Conservation (phyloP, 2,888 invertebrate species). For the Synergus gifuensis region DNA sequence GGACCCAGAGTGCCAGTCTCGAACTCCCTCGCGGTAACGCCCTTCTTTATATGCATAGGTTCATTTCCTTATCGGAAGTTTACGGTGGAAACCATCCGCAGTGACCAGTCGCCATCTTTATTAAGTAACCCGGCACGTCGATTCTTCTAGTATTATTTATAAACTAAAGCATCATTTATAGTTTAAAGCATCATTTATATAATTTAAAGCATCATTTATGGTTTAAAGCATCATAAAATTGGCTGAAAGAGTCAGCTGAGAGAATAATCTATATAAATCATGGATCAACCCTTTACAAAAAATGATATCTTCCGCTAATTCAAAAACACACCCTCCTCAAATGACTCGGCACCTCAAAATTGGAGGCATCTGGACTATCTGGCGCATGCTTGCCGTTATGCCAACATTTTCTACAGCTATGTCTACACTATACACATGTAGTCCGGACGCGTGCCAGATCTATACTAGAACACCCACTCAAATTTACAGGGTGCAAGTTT, state of each 20-base stretch:
- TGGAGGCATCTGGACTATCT: slow-evolving; percentile 31
- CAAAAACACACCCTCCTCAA: slow-evolving; percentile 15
- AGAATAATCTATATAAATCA: neutral
- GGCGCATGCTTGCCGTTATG: slow-evolving; percentile 26
- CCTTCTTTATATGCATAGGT: slow-evolving; percentile 76
- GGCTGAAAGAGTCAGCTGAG: neutral
- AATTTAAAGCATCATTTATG: neutral
- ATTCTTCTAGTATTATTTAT: neutral
- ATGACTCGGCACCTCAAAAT: slow-evolving; percentile 20
- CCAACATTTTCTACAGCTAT: slow-evolving; percentile 26
- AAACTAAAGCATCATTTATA: neutral
- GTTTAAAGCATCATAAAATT: neutral
- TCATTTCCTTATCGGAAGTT: slow-evolving; percentile 71
- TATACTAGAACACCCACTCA: slow-evolving; percentile 36
- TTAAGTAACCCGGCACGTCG: neutral
- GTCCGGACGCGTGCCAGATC: slow-evolving; percentile 44
- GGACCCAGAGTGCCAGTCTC: slow-evolving; percentile 66
- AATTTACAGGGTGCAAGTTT: neutral
- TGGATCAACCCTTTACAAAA: slow-evolving; percentile 8
- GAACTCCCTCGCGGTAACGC: slow-evolving; percentile 63
- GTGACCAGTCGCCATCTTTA: slow-evolving; percentile 35
- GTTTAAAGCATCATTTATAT: no score
- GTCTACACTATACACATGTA: slow-evolving; percentile 23
- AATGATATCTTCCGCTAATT: slow-evolving; percentile 1
- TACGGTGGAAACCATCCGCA: slow-evolving; percentile 1